Evolutionary conservation across 2,797 vertebrate genomes (phyloP).

Genomic region (Acrocephalus scirpaceus): DNA sequence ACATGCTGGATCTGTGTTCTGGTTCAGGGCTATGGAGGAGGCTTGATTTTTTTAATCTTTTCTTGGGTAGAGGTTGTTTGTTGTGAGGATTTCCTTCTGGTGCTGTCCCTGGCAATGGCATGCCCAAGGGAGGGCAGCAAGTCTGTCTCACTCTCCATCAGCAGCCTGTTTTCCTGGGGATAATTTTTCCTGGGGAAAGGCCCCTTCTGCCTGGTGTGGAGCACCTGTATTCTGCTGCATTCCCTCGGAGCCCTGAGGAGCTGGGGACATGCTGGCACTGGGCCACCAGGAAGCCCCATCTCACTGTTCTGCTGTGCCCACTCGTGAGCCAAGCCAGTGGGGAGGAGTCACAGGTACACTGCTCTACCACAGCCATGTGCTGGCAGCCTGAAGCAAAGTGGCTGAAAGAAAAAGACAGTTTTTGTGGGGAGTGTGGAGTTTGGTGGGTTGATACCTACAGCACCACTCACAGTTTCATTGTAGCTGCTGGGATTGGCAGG

Average conservation of each 20-base stretch:
- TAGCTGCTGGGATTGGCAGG: not conserved
- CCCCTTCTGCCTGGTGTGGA: not conserved
- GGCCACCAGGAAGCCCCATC: not conserved
- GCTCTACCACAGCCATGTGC: fast-evolving
- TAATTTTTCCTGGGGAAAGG: not conserved
- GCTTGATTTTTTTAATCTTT: not conserved
- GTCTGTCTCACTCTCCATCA: not conserved
- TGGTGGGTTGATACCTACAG: not conserved
- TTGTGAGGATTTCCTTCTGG: not conserved
- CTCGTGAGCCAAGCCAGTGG: not conserved
- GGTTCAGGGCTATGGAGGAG: not conserved
- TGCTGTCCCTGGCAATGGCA: not conserved
- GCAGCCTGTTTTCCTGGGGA: not conserved
- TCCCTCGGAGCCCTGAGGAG: not conserved
- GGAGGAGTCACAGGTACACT: not conserved
- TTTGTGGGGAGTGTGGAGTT: not conserved
- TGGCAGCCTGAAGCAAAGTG: not conserved
- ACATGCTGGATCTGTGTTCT: fast-evolving
- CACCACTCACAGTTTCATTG: fast-evolving
- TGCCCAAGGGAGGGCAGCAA: not conserved
- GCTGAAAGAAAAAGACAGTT: not conserved
- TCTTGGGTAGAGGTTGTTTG: not conserved
- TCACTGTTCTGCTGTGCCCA: fast-evolving
- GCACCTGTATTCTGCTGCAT: not conserved
- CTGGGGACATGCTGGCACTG: not conserved